Evolutionary conservation across 37 sponge, comb jelly and placozoan genomes (phyloP).

Genomic region (Mnemiopsis leidyi): DNA sequence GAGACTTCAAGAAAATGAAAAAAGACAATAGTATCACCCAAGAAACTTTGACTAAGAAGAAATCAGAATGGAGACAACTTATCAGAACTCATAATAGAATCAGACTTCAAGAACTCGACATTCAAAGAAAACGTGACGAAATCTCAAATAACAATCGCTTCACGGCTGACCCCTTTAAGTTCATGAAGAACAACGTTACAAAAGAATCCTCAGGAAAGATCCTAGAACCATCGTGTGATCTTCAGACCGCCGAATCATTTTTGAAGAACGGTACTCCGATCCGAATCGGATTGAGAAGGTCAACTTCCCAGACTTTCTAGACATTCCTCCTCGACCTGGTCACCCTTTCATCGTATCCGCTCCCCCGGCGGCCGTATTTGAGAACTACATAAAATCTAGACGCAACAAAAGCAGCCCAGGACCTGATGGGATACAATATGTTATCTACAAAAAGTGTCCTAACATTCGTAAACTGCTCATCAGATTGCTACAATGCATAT

Average conservation of each 20-base stretch:
- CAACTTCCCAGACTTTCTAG: not conserved
- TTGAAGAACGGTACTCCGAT: not conserved
- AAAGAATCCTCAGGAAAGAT: not conserved
- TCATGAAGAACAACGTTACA: not conserved
- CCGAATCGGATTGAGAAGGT: not conserved
- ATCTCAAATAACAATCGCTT: not conserved
- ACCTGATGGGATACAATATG: not conserved
- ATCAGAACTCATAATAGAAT: not conserved
- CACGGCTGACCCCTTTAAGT: not conserved
- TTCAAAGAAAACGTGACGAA: not conserved
- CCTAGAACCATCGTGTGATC: too few species aligned
- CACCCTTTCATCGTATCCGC: not conserved
- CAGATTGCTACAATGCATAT: not conserved
- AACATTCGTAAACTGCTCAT: not conserved
- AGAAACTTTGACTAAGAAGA: too few species aligned
- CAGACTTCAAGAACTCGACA: not conserved
- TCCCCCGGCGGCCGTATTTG: not conserved
- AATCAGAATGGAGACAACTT: not conserved
- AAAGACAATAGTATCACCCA: too few species aligned
- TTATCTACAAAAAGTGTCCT: not conserved
- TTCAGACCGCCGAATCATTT: too few species aligned
- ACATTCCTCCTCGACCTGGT: not conserved
- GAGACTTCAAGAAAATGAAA: too few species aligned
- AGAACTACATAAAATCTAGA: not conserved
- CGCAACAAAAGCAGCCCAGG: not conserved